A percentile compares a stretch with the other conserved stretches of the same genome.
Evolutionary conservation across 1,140 invertebrate species (phyloP).

Genomic region (Nylanderia fulva): DNA sequence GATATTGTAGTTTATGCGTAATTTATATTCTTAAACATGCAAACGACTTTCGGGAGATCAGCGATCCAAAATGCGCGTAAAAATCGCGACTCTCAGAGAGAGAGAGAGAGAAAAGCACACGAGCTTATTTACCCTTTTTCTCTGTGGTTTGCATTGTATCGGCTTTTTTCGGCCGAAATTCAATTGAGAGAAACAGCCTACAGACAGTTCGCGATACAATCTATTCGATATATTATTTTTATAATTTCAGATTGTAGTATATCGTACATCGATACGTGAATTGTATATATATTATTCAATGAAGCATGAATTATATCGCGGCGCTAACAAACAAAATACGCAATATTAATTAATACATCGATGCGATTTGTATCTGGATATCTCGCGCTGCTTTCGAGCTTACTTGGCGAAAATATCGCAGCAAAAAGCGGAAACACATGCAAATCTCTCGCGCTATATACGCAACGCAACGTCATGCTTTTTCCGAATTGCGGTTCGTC

Average conservation of each 20-base stretch:
- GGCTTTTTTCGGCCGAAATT: neutral
- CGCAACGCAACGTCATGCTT: neutral
- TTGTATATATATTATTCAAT: slow-evolving; percentile 29
- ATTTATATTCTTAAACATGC: slow-evolving; percentile 48
- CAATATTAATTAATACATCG: slow-evolving; percentile 15
- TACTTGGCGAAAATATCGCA: neutral
- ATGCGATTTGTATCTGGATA: neutral
- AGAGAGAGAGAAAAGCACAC: neutral
- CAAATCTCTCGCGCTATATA: too few relatives aligned
- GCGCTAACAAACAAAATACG: slow-evolving; percentile 20
- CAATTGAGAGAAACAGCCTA: slow-evolving; percentile 14
- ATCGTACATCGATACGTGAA: neutral
- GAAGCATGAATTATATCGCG: slow-evolving; percentile 31
- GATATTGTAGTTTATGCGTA: slow-evolving; percentile 27
- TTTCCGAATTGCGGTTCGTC: slow-evolving; percentile 13
- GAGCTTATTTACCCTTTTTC: neutral
- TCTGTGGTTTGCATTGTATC: neutral
- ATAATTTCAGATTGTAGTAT: neutral
- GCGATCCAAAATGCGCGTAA: neutral
- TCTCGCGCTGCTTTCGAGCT: slow-evolving; percentile 1
- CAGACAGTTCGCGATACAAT: slow-evolving; percentile 9
- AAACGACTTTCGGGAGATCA: slow-evolving; percentile 37
- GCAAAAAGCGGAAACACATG: neutral
- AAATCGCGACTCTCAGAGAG: neutral
- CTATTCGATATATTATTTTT: slow-evolving; percentile 19